These are phyloP conservation scores for Chaetophractus vellerosus DNA, from an alignment of 2,797 vertebrate species.

Conservation along the genomic window DNA sequence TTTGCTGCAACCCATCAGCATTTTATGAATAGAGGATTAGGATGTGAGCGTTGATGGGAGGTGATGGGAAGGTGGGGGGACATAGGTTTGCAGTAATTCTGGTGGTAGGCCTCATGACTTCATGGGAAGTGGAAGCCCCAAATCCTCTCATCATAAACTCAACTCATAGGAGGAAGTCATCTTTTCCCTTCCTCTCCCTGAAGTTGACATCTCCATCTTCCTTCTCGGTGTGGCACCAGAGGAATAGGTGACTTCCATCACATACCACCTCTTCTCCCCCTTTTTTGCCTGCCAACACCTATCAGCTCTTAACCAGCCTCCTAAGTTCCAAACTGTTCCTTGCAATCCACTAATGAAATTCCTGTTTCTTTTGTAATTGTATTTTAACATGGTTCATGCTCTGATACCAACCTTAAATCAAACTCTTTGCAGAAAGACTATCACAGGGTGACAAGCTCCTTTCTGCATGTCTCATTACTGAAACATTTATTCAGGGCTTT, in stretches of 20 bases:
- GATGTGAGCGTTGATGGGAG: neutral
- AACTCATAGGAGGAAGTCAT: neutral
- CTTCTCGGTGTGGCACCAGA: neutral
- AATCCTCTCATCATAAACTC: no score
- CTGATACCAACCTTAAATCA: constrained; percentile 81
- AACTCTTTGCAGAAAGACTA: constrained; percentile 79
- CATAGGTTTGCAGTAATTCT: no score
- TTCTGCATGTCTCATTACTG: constrained; percentile 77
- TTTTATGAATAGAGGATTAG: neutral
- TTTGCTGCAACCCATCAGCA: neutral
- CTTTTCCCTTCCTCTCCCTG: neutral
- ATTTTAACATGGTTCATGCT: constrained; percentile 83
- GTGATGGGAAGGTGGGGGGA: neutral
- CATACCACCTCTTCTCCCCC: neutral
- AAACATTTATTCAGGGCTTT: constrained; percentile 81
- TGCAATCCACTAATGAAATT: constrained; percentile 77
- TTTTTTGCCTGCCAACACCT: constrained; percentile 21
- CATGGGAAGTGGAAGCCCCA: neutral
- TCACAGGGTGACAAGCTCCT: constrained; percentile 77
- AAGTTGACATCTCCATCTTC: neutral
- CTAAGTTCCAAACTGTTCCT: constrained; percentile 49
- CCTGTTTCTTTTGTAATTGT: constrained; percentile 83
- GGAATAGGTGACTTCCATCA: neutral
- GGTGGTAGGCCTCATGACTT: no score
- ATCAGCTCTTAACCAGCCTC: constrained; percentile 72